Base-by-base conservation (phyloP, 2,113 vertebrate genomes). In the Colinus virginianus region DNA sequence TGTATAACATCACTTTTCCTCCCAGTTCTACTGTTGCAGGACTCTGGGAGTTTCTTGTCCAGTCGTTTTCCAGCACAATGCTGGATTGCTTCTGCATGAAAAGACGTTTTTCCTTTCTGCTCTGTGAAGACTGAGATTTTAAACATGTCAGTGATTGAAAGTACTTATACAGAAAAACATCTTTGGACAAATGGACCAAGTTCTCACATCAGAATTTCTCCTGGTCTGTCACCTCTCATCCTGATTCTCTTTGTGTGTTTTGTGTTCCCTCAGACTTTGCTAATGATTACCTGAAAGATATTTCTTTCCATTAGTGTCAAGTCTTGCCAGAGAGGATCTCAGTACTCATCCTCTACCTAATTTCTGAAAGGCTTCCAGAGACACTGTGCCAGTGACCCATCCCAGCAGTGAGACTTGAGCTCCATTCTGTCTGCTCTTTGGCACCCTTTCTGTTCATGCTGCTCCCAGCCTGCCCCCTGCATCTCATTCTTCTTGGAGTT, bases 381-480 rank as follows among this genome's bases (percentile, higher is more conserved):
- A 13, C 21, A 22, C 45, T 19, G 11, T 10, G 5, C 13, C 18
- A 9, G 4, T 72, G n/a, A 63, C 18, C 61, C 26, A 25, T 48
- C 13, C 38, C 30, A 48, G 67, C 19, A 16, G 21, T 20, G 48
- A 64, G 23, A 28, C 38, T 66, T 40, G 9, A 8, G 4, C 70
- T 78, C 40, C 4, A 28, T 51, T 7, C 28, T 36, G 8, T 36
- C 34, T 90, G 36, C 51, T 71, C 23, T 85, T 43, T 17, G 36
- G 16, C 3, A 8, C 18, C 59, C 5, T 51, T 58, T 77, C 58
- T 8, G 2, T 42, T 82, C 0, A 0, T 13, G 4, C 32, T 18
- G 16, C 43, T 55, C 16, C 26, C 34, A 49, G 34, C 6, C 32
- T 28, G 7, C 21, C 12, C 6, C 5, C 26, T 42, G 21, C 55